Evolutionary conservation across 2,888 invertebrate species (phyloP), one percentile per base, ranked within the genome.

Genomic region (Esperia sulphurella): DNA sequence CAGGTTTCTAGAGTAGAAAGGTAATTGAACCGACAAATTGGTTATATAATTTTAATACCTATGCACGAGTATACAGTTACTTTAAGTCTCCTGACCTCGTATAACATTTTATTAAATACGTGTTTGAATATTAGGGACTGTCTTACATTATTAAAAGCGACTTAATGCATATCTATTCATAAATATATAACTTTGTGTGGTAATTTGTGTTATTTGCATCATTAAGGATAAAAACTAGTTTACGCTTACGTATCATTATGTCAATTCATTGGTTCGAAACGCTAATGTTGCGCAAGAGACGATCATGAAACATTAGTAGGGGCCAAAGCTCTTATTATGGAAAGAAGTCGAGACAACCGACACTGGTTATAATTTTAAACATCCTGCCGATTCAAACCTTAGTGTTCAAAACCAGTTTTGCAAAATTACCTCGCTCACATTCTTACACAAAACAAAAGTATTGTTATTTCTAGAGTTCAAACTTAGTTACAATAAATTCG

Each of bases 331-430:
- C 48, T 59, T 46, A 56, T 64, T 67, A 63, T 61, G 58, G 48
- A 57, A 64, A 64, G 66, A 65, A 63, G 55, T 52, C 58, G 51
- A 53, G 44, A 56, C 58, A 56, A 53, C 48, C 41, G 58, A 55
- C 57, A 54, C 55, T 57, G 39, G 45, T 47, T 48, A 48, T 54
- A 55, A 57, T 55, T 59, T 58, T 46, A 55, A 31, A 43, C 49
- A 50, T 43, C 41, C 43, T 46, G 49, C 28, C 41, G 13, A 33
- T 46, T 41, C 28, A 14, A 35, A 42, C 13, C 13, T 38, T 12
- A 7, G 7, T 38, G 7, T 10, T 41, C 8, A 29, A 29, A 41
- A 41, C 41, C 43, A 14, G 33, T 43, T 42, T 30, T 29, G 28
- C 44, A 14, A 44, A 28, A 28, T 35, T 5, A 37, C 9, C 44